Conservation (phyloP, 2,888 invertebrate genomes). For the Watsonalla cultraria region DNA sequence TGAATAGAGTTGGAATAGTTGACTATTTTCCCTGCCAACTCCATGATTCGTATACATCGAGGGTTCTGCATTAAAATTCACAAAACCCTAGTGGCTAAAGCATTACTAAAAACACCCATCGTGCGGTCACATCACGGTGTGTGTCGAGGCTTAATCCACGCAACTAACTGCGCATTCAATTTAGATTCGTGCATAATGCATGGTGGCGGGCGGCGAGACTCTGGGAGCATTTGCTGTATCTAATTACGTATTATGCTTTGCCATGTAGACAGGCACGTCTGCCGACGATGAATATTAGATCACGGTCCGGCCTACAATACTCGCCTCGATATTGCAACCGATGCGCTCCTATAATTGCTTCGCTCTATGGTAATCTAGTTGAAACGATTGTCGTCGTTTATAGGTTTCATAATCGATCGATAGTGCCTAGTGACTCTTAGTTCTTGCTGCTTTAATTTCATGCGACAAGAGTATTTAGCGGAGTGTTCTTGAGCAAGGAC, state of each 20-base stretch:
- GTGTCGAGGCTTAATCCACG: slow-evolving; percentile 49
- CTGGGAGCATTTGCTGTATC: slow-evolving; percentile 69
- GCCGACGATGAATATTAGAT: slow-evolving; percentile 74
- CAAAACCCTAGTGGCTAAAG: slow-evolving; percentile 13
- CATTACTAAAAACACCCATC: slow-evolving; percentile 24
- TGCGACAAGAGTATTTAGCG: slow-evolving; percentile 25
- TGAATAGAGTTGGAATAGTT: no score
- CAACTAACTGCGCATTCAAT: slow-evolving; percentile 72
- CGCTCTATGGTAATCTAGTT: slow-evolving; percentile 20
- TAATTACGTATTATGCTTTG: slow-evolving; percentile 75
- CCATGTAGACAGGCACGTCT: slow-evolving; percentile 65
- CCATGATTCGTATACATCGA: slow-evolving; percentile 7
- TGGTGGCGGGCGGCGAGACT: slow-evolving; percentile 47
- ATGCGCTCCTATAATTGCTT: slow-evolving; percentile 44
- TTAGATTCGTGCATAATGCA: slow-evolving; percentile 73
- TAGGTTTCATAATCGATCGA: slow-evolving; percentile 4
- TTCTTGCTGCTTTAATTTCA: slow-evolving; percentile 25
- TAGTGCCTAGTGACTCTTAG: slow-evolving; percentile 1
- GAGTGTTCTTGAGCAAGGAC: slow-evolving; percentile 31
- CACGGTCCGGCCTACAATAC: slow-evolving; percentile 50
- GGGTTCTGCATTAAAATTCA: not conserved
- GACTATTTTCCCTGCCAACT: no score
- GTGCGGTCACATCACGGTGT: slow-evolving; percentile 22
- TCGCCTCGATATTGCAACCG: slow-evolving; percentile 52
- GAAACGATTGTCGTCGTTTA: slow-evolving; percentile 12